Percentiles rank a stretch among this genome's conserved stretches.
Conservation (phyloP, 1,140 invertebrate species). For the Diprion similis region DNA sequence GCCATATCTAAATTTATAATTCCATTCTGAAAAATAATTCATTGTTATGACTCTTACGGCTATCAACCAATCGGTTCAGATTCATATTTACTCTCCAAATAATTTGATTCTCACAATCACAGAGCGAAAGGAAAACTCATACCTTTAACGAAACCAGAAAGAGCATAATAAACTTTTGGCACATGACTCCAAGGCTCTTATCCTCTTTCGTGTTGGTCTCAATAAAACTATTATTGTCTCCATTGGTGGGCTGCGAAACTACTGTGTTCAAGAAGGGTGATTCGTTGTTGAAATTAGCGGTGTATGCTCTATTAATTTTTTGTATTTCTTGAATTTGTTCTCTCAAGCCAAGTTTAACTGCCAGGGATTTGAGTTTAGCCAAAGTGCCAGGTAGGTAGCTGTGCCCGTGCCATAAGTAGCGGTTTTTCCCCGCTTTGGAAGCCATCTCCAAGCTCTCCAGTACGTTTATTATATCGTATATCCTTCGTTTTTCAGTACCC, state of each 20-base stretch:
- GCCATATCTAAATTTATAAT: conserved; percentile 74
- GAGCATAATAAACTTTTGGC: conserved; percentile 77
- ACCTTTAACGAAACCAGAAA: conserved; percentile 73
- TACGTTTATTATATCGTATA: conserved; percentile 82
- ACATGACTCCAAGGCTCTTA: conserved; percentile 73
- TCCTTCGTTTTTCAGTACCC: conserved; percentile 71
- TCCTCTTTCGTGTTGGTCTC: conserved; percentile 48
- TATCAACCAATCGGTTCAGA: conserved; percentile 10
- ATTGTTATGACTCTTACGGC: conserved; percentile 12
- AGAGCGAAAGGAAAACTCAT: conserved; percentile 39
- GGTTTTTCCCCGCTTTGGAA: conserved; percentile 68
- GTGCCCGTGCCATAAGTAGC: conserved; percentile 67
- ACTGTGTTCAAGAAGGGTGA: conserved; percentile 18
- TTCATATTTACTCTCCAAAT: background rate
- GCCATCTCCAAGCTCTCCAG: conserved; percentile 77
- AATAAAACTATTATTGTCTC: conserved; percentile 30
- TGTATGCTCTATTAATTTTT: conserved; percentile 35
- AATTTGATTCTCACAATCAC: conserved; percentile 12
- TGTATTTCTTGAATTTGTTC: conserved; percentile 43
- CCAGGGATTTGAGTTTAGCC: conserved; percentile 35
- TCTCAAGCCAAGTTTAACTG: conserved; percentile 36
- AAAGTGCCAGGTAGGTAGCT: conserved; percentile 31
- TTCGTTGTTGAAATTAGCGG: conserved; percentile 27
- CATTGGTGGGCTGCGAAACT: conserved; percentile 30
- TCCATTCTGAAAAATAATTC: conserved; percentile 63